Percentiles rank a stretch among this genome's conserved stretches.
Evolutionary conservation across 2,888 invertebrate genomes (phyloP).

Genomic region (Sesia apiformis): DNA sequence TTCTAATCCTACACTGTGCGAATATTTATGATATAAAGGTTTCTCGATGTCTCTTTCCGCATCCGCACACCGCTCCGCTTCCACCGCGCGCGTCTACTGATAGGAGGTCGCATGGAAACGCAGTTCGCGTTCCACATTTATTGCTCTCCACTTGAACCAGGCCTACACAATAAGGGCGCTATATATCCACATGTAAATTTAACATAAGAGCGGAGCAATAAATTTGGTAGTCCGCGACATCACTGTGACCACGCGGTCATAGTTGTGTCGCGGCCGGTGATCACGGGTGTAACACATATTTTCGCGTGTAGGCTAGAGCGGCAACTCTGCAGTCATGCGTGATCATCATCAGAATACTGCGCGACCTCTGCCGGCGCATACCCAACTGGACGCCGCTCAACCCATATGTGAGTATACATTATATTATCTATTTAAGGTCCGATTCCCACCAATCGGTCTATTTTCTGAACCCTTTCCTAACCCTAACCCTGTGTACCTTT

Average conservation of each 20-base stretch:
- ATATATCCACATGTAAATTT: too few relatives aligned
- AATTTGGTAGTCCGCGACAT: neutral
- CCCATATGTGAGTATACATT: conserved; percentile 85
- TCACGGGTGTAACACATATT: neutral
- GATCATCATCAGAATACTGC: conserved; percentile 94
- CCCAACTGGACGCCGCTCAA: conserved; percentile 96
- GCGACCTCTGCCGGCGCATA: conserved; percentile 95
- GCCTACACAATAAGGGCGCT: too few relatives aligned
- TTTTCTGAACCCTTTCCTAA: too few relatives aligned
- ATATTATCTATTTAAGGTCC: neutral
- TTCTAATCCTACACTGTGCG: too few relatives aligned
- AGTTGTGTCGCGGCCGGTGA: neutral
- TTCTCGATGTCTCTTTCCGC: neutral
- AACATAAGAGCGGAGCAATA: neutral
- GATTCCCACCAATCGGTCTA: too few relatives aligned
- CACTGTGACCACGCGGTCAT: too few relatives aligned
- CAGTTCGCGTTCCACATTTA: conserved; percentile 34
- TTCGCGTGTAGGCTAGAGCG: conserved; percentile 87
- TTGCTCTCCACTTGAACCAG: conserved; percentile 23
- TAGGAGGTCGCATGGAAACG: conserved; percentile 45
- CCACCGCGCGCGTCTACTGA: conserved; percentile 38
- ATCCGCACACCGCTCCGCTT: conserved; percentile 46
- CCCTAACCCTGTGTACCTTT: too few relatives aligned
- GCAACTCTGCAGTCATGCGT: conserved; percentile 96
- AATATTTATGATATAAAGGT: too few relatives aligned